These are phyloP conservation scores for Neodiprion virginianus DNA, from an alignment of 1,140 invertebrate genomes.

Conservation along the genomic window DNA sequence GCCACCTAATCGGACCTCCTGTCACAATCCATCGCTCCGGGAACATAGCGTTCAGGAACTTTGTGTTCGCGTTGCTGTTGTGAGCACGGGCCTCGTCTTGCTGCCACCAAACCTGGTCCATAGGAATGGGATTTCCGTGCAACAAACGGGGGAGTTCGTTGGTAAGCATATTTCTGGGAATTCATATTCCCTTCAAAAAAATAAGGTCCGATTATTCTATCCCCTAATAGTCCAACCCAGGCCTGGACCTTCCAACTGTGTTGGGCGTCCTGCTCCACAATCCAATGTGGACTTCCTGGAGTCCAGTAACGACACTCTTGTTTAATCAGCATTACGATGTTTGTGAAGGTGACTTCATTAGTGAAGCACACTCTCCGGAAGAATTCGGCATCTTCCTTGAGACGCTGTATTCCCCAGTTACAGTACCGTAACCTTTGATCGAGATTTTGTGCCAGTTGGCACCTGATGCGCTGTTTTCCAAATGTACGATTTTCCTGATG, in stretches of 20 bases:
- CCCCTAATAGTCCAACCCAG: slow-evolving; percentile 40
- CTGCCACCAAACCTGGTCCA: too few relatives aligned
- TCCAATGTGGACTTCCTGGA: slow-evolving; percentile 31
- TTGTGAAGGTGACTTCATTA: slow-evolving; percentile 35
- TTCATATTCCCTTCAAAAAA: neutral
- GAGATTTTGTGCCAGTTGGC: too few relatives aligned
- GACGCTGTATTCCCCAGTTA: too few relatives aligned
- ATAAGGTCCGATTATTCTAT: slow-evolving; percentile 31
- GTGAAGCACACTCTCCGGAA: slow-evolving; percentile 33
- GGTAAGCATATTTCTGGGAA: neutral
- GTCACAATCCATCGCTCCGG: slow-evolving; percentile 4
- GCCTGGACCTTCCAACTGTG: slow-evolving; percentile 41
- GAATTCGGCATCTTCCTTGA: slow-evolving; percentile 24
- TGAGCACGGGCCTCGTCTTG: too few relatives aligned
- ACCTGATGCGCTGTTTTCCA: too few relatives aligned
- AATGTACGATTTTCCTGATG: too few relatives aligned
- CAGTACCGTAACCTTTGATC: too few relatives aligned
- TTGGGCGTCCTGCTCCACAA: slow-evolving; percentile 33
- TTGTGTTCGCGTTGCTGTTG: too few relatives aligned
- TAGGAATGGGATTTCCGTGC: too few relatives aligned
- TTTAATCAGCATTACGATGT: slow-evolving; percentile 27
- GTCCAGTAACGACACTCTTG: slow-evolving; percentile 33
- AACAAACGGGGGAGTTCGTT: too few relatives aligned
- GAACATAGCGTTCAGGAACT: neutral
- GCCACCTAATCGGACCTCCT: slow-evolving; percentile 17